Evolutionary conservation across 2,888 invertebrate genomes (phyloP).

Genomic region (Monopis laevigella): DNA sequence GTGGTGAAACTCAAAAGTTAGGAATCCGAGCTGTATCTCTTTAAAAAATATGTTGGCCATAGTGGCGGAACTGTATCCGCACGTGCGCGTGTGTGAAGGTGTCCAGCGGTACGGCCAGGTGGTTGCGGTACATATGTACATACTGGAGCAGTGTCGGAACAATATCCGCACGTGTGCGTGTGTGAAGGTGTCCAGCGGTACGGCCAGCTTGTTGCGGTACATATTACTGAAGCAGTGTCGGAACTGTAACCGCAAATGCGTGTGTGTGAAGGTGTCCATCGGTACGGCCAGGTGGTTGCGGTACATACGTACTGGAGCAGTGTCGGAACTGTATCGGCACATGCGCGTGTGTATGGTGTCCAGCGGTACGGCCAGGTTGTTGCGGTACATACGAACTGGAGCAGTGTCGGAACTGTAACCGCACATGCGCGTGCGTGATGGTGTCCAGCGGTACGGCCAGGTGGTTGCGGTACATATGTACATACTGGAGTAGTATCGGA

Average conservation of each 20-base stretch:
- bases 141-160: conserved; percentile 93
- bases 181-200: conserved; percentile 92
- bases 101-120: conserved; percentile 91
- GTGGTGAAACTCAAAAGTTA: too few species aligned
- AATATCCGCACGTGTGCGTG: conserved; percentile 92
- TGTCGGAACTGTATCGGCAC: too few species aligned
- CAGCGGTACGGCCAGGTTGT: too few species aligned
- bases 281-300: too few species aligned
- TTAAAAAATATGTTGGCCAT: too few species aligned
- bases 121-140: conserved; percentile 95
- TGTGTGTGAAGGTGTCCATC: too few species aligned
- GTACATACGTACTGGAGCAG: too few species aligned
- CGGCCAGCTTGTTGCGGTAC: conserved; percentile 85
- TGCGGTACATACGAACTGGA: conserved; percentile 92
- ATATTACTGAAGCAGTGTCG: too few species aligned
- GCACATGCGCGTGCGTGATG: conserved; percentile 90
- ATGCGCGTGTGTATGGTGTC: too few species aligned
- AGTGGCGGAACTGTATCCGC: conserved; percentile 91
- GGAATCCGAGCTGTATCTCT: too few species aligned
- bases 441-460: conserved; percentile 91
- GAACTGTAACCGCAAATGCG: too few species aligned
- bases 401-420: conserved; percentile 93
- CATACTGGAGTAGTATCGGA: conserved; percentile 93
- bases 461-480: conserved; percentile 95
- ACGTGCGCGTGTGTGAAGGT: conserved; percentile 93